Conservation (phyloP, 2,888 invertebrate species). For the Holacanthella duospinosa region DNA sequence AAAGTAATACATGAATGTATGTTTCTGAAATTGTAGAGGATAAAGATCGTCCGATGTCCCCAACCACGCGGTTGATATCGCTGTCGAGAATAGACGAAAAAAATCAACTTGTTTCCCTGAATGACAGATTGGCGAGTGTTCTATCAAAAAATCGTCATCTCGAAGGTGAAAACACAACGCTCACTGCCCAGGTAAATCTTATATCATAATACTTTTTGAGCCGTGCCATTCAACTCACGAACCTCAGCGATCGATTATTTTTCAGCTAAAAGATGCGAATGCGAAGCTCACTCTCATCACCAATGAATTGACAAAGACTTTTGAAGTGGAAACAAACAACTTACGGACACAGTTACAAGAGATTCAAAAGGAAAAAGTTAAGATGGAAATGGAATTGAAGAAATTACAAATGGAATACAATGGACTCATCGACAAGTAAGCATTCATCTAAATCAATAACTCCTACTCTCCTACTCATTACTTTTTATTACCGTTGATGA, state of each 20-base stretch:
- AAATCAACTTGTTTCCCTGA: background rate
- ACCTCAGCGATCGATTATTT: too few species aligned
- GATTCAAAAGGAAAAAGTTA: background rate
- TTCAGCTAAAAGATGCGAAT: background rate
- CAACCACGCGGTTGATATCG: background rate
- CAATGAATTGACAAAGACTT: background rate
- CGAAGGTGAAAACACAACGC: background rate
- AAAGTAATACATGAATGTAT: background rate
- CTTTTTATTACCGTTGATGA: too few species aligned
- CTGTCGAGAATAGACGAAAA: slow-evolving; percentile 3
- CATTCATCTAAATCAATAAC: background rate
- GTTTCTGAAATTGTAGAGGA: background rate
- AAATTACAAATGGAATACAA: background rate
- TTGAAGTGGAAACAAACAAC: background rate
- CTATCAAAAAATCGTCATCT: background rate
- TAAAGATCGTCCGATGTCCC: background rate
- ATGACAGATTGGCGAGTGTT: slow-evolving; percentile 1
- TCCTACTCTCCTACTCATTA: too few species aligned
- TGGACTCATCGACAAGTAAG: slow-evolving; percentile 1
- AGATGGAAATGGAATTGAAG: background rate
- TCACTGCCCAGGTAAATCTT: background rate
- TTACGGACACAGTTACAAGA: background rate
- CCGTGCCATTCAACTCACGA: too few species aligned
- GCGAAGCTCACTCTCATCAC: background rate
- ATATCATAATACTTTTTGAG: background rate